Evolutionary conservation across 1,140 invertebrate genomes (phyloP), one percentile per base, ranked within the genome.

Genomic region (Drosophila prosaltans): DNA sequence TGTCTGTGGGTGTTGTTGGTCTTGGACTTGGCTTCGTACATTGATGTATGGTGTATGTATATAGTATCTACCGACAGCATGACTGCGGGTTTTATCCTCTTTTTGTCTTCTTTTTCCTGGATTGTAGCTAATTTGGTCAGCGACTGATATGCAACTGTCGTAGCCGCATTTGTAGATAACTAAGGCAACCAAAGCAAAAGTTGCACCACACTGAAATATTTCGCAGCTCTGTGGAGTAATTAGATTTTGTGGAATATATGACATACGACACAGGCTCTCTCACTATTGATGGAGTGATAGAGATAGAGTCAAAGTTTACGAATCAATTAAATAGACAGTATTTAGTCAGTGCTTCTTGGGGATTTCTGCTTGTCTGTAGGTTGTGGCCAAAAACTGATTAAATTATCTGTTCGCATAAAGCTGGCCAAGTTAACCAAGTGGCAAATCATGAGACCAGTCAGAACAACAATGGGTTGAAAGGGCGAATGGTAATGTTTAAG

Each of bases 261-360:
- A 36, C 32, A 36, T 36, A 36, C 3, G 24, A 54, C 48, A 40
- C 30, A 51, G 32, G 36, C 9, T 16, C 16, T 16, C 16, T 16
- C 16, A 26, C 26, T 32, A 11, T 40, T 9, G 45, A 24, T 16
- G 10, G 10, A 40, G 39, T 2, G 39, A 51, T 3, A 51, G 21
- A 6, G 28, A 51, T 72, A 45, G 66, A 68, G 62, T 55, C 40
- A 16, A 69, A 80, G 78, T 62, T 59, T 57, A 66, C 68, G 74
- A 69, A 74, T 89, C 83, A 88, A 88, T 89, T 89, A 89, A 78
- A 82, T 78, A 74, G 78, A 62, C 65, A 68, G 36, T 72, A 81
- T 72, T 79, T 76, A 36, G 28, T 54, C 39, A n/a, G 64, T 3
- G 3, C 6, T 36, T 5, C 58, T 21, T n/a, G 8, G 73, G 41